These are phyloP conservation scores for Erpetoichthys calabaricus DNA, from an alignment of 2,797 vertebrate genomes.

Conservation along the genomic window DNA sequence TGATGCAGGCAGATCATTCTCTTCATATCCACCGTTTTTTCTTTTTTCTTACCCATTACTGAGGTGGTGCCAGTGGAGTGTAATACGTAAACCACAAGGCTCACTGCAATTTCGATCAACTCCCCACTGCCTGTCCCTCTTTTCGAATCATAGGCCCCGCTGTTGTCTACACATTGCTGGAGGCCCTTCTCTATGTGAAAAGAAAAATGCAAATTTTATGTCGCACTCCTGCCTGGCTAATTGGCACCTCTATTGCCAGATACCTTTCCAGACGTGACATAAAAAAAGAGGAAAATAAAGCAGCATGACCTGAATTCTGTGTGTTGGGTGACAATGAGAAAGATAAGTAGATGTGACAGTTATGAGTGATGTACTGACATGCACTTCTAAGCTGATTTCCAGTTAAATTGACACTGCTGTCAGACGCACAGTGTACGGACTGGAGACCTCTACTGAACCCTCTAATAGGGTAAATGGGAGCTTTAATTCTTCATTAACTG, in stretches of 20 bases:
- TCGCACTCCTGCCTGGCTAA: not conserved
- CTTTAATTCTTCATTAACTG: constrained; percentile 96
- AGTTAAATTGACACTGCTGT: constrained; percentile 77
- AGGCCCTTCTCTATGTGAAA: too few relatives aligned
- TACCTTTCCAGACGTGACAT: constrained; percentile 8
- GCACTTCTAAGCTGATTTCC: constrained; percentile 50
- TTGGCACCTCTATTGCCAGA: constrained; percentile 4
- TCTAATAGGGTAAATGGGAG: constrained; percentile 87
- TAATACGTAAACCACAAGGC: too few relatives aligned
- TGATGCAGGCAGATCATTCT: too few relatives aligned
- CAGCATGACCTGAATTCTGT: constrained; percentile 56
- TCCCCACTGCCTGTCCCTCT: too few relatives aligned
- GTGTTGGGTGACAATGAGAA: constrained; percentile 64
- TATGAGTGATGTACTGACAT: constrained; percentile 77
- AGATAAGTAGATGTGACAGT: constrained; percentile 85
- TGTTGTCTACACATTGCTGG: too few relatives aligned
- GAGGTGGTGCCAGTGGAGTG: too few relatives aligned
- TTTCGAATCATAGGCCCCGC: too few relatives aligned
- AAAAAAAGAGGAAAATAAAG: constrained; percentile 20
- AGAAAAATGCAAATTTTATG: too few relatives aligned
- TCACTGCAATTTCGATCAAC: too few relatives aligned
- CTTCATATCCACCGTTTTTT: too few relatives aligned
- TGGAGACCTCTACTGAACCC: constrained; percentile 71
- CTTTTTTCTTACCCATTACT: too few relatives aligned
- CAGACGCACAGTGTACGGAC: constrained; percentile 59